A percentile compares a stretch with the other conserved stretches of the same genome.
These are phyloP conservation scores for Lasioglossum lativentre DNA, from an alignment of 2,888 invertebrate species.

Conservation along the genomic window DNA sequence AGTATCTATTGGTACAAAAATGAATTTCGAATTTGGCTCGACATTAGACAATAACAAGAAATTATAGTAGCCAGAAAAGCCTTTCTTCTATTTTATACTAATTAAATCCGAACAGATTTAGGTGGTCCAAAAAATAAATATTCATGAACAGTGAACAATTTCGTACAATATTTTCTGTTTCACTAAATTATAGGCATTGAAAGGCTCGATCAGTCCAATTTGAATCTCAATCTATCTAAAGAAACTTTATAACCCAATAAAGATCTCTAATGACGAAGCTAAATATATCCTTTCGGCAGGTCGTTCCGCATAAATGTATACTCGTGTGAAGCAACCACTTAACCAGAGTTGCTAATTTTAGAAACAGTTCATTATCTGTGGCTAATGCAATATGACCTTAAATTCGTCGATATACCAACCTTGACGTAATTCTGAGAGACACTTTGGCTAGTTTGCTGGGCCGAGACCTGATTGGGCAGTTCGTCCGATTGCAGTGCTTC, in stretches of 20 bases:
- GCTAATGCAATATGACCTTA: background rate
- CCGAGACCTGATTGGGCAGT: slow-evolving; percentile 72
- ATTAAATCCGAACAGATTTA: too few relatives aligned
- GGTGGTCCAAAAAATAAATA: too few relatives aligned
- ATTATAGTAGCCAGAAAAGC: too few relatives aligned
- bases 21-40: too few relatives aligned
- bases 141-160: too few relatives aligned
- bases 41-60: too few relatives aligned
- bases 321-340: background rate
- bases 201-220: background rate
- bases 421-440: slow-evolving; percentile 73
- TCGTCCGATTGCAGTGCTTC: slow-evolving; percentile 68
- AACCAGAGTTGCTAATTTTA: background rate
- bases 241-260: too few relatives aligned
- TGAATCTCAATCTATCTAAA: too few relatives aligned
- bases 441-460: slow-evolving; percentile 67
- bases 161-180: background rate
- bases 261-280: too few relatives aligned
- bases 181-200: background rate
- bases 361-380: background rate
- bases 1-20: too few relatives aligned
- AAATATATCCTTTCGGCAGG: too few relatives aligned
- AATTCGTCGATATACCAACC: slow-evolving; percentile 55
- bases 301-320: background rate
- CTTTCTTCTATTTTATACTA: too few relatives aligned